A percentile compares a stretch with the other conserved stretches of the same genome.
Conservation (phyloP, 2,888 invertebrate genomes). For the Lypha dubia region DNA sequence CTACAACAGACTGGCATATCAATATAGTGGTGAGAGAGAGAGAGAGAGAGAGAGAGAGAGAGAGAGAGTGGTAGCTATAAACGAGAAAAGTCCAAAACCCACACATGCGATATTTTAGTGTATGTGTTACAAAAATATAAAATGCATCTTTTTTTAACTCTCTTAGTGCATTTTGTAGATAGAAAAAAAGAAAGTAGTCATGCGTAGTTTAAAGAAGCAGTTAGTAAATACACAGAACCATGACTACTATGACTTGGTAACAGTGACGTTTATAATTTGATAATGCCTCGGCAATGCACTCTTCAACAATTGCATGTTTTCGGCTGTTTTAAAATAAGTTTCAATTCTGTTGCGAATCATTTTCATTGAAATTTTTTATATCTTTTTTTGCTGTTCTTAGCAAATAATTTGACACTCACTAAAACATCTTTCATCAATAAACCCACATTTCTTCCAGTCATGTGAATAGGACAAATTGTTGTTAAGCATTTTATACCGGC, state of each 20-base stretch:
- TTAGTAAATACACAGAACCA: neutral
- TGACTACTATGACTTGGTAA: slow-evolving; percentile 35
- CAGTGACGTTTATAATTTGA: slow-evolving; percentile 40
- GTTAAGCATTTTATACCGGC: slow-evolving; percentile 37
- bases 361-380: neutral
- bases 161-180: neutral
- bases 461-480: neutral
- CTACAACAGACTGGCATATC: slow-evolving; percentile 34
- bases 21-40: slow-evolving; percentile 8
- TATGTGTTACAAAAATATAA: neutral
- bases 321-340: no score
- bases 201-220: slow-evolving; percentile 28
- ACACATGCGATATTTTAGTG: neutral
- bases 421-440: neutral
- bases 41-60: neutral
- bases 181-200: slow-evolving; percentile 1
- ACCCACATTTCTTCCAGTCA: neutral
- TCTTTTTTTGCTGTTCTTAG: neutral
- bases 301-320: neutral
- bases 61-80: neutral
- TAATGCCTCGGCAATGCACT: neutral
- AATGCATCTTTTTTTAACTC: neutral
- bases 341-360: no score
- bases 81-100: neutral
- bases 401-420: no score